These are phyloP conservation scores for Channa argus DNA, from an alignment of 2,113 vertebrate genomes.

Conservation along the genomic window DNA sequence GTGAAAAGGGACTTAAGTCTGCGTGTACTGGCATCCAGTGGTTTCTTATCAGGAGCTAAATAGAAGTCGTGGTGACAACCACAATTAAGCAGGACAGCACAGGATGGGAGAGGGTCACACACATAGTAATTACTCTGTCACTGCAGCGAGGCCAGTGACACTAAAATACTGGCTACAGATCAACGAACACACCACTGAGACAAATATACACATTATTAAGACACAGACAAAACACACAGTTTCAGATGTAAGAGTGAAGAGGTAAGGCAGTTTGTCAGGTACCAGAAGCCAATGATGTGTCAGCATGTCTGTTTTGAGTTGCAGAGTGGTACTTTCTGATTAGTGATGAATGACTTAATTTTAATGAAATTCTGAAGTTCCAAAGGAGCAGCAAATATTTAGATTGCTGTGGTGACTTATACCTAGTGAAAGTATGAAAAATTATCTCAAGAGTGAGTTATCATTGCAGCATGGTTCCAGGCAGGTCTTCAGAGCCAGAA, in stretches of 20 bases:
- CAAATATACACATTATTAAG: conserved; percentile 45
- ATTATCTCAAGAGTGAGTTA: conserved; percentile 70
- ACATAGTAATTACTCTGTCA: conserved; percentile 86
- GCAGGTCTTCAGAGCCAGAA: conserved; percentile 71
- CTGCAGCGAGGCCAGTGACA: conserved; percentile 73
- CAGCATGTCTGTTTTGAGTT: not conserved
- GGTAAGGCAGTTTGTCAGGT: not conserved
- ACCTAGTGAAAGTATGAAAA: conserved; percentile 70
- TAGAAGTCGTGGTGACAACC: conserved; percentile 86
- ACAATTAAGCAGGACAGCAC: conserved; percentile 83
- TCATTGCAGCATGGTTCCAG: conserved; percentile 68
- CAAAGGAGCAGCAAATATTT: no score
- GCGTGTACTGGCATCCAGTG: conserved; percentile 67
- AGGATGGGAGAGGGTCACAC: conserved; percentile 81
- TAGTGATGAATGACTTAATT: conserved; percentile 18
- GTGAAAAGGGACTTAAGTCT: conserved; percentile 76
- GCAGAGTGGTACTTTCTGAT: not conserved
- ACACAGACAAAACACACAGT: conserved; percentile 25
- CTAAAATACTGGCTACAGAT: conserved; percentile 73
- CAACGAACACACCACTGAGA: conserved; percentile 35
- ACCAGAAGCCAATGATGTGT: not conserved
- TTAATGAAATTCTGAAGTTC: conserved; percentile 30
- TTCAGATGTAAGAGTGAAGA: conserved; percentile 23
- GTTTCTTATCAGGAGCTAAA: conserved; percentile 87
- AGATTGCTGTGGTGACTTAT: conserved; percentile 13